A percentile compares a stretch with the other conserved stretches of the same genome.
phyloP scores from a whole-genome alignment of 2,113 vertebrate species.

The Parotia lawesii region DNA sequence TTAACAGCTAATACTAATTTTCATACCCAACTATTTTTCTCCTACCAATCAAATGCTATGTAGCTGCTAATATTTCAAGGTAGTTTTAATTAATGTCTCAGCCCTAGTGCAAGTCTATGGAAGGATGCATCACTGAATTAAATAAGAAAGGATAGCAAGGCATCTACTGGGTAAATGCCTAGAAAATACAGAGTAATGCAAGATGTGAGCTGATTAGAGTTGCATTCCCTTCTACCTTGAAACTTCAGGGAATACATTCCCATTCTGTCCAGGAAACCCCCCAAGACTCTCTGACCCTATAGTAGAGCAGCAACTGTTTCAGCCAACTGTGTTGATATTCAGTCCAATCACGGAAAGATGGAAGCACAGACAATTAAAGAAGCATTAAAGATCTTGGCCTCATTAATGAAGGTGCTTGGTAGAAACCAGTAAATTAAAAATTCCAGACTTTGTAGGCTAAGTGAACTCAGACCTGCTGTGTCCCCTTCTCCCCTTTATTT shows the following conservation, averaged over 20 bases:
- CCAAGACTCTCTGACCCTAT: not conserved
- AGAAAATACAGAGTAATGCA: not conserved
- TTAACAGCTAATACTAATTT: slow-evolving; percentile 12
- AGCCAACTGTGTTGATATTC: not conserved
- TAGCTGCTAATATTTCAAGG: slow-evolving; percentile 27
- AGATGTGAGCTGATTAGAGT: not conserved
- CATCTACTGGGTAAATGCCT: not conserved
- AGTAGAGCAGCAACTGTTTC: not conserved
- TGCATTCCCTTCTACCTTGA: not conserved
- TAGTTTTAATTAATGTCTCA: slow-evolving; percentile 29
- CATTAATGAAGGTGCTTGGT: not conserved
- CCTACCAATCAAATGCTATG: not conserved
- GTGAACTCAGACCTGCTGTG: not conserved
- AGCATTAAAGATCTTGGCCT: not conserved
- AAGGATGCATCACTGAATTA: not conserved
- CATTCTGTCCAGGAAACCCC: not conserved
- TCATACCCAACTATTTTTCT: slow-evolving; percentile 6
- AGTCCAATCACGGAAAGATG: not conserved
- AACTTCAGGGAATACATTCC: not conserved
- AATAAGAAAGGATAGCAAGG: not conserved
- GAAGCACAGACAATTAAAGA: not conserved
- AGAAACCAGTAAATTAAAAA: not conserved
- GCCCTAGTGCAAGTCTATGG: not conserved
- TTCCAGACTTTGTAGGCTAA: not conserved
- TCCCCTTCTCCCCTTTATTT: not conserved